A percentile compares a stretch with the other conserved stretches of the same genome.
Evolutionary conservation across 2,797 vertebrate species (phyloP).

Genomic region (Cyclura pinguis): DNA sequence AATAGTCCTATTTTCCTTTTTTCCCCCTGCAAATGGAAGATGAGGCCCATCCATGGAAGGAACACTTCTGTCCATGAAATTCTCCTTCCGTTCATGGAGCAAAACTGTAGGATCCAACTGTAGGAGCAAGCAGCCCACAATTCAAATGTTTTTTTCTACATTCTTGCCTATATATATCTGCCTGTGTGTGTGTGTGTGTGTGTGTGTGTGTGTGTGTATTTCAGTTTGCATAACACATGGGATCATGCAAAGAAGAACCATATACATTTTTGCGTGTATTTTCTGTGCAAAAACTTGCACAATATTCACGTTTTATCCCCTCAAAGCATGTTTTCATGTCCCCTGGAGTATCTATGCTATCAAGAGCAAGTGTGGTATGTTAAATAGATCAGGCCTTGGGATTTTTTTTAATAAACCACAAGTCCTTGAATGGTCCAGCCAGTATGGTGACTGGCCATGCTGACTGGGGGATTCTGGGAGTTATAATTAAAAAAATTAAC

Average conservation of each 20-base stretch:
- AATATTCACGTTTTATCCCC: too few relatives aligned
- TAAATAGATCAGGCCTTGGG: background rate
- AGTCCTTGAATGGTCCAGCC: background rate
- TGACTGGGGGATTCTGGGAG: too few relatives aligned
- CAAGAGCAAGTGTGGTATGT: background rate
- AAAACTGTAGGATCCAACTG: background rate
- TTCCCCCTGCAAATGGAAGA: background rate
- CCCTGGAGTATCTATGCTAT: background rate
- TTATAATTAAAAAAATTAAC: too few relatives aligned
- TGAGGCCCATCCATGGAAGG: background rate
- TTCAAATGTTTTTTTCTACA: background rate
- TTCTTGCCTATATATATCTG: too few relatives aligned
- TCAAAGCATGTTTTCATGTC: background rate
- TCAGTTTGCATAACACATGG: too few relatives aligned
- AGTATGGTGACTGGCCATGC: background rate
- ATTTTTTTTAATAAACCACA: background rate
- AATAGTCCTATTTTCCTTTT: background rate
- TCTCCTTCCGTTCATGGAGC: background rate
- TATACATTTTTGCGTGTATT: too few relatives aligned
- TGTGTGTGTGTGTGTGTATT: too few relatives aligned
- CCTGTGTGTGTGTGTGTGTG: too few relatives aligned
- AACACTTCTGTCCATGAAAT: background rate
- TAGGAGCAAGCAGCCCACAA: background rate
- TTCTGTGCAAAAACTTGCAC: too few relatives aligned
- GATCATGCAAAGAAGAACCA: too few relatives aligned